Base-by-base conservation (phyloP, 2,113 vertebrate genomes). In the human (Homo sapiens) region DNA sequence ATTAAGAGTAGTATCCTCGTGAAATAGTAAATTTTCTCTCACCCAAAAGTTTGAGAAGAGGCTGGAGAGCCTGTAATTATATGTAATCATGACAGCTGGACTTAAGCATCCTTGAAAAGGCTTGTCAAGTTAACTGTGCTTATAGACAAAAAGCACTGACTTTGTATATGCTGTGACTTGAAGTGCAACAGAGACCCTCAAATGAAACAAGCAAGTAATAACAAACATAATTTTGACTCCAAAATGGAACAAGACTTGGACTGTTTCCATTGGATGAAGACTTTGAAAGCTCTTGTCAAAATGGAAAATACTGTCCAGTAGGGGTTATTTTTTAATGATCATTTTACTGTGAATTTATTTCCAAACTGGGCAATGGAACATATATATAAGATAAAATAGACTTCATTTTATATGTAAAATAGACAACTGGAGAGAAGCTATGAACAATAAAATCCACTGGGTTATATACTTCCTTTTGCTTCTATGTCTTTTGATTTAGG, bases 261-360 rank as follows among this genome's bases (percentile, higher is more conserved):
- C 35, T 88, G n/a, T 6, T 27, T 80, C 64, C 38, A 35, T 18
- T 94, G 61, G n/a, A 27, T 72, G 5, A 73, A 89, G 43, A 72
- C n/a, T 50, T 12, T 59, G 10, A 91, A 89, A 35, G 6, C 40
- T 89, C 55, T 55, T 91, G 20, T 94, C 8, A 94, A 86, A 85
- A 20, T 70, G 3, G 18, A 92, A 95, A 94, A 43, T 72, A 16
- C 18, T 90, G 81, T 22, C 40, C 76, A 17, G 16, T 8, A 93
- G 8, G 17, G 61, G 17, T 92, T 6, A 89, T 27, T 57, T 57
- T 61, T 85, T 72, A 79, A 72, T 32, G 30, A 72, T 80, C 50
- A 80, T 48, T 90, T 94, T 85, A 79, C 9, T 80, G 35, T 83
- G 23, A 89, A 93, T 72, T 79, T 82, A 92, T 92, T 81, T 96